Conservation (phyloP, 2,113 vertebrate species). For the Lampris megalopsis region DNA sequence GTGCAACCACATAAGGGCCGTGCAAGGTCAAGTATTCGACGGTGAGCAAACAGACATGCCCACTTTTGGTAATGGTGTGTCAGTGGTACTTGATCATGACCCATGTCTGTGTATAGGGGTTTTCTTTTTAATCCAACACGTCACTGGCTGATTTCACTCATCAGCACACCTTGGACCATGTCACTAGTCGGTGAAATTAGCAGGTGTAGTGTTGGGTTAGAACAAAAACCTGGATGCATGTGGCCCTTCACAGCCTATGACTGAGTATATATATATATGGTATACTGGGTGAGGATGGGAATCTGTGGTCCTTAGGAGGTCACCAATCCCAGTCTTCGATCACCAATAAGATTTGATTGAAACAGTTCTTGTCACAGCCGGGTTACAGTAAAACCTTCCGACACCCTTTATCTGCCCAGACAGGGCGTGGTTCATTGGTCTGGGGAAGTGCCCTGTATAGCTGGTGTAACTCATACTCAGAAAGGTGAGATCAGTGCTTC, state of each 20-base stretch:
- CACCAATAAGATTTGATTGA: background rate
- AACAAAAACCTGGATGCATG: too few species aligned
- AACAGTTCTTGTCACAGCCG: background rate
- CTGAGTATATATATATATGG: too few species aligned
- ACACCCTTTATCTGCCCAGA: background rate
- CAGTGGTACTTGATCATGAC: background rate
- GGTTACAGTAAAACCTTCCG: slow-evolving; percentile 11
- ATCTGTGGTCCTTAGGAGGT: slow-evolving; percentile 16
- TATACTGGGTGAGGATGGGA: background rate
- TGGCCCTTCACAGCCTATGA: too few species aligned
- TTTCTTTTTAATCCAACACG: too few species aligned
- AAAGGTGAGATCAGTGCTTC: slow-evolving; percentile 54
- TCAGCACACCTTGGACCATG: too few species aligned
- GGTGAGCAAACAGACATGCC: background rate
- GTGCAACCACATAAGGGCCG: slow-evolving; percentile 19
- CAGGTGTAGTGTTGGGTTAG: too few species aligned
- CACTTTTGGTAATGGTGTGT: slow-evolving; percentile 5
- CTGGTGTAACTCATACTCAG: background rate
- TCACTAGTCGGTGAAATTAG: too few species aligned
- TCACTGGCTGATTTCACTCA: too few species aligned
- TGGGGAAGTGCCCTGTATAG: background rate
- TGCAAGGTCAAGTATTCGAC: background rate
- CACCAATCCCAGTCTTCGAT: background rate
- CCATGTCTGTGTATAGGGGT: too few species aligned
- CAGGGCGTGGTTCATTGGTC: background rate